A percentile compares a stretch with the other conserved stretches of the same genome.
Conservation (phyloP, 2,888 invertebrate genomes). For the Maniola hyperantus region DNA sequence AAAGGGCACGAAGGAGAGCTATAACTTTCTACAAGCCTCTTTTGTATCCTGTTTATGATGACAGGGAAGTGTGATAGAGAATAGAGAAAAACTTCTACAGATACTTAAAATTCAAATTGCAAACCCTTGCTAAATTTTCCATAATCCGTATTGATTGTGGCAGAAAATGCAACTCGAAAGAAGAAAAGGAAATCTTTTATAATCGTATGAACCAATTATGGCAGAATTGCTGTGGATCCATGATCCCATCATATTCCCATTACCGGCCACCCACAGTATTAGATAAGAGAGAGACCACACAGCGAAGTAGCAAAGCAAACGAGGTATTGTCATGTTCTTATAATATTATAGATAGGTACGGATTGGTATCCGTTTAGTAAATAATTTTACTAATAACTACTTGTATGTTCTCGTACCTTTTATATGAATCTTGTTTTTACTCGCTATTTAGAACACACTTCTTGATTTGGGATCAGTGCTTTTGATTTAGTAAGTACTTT, state of each 20-base stretch:
- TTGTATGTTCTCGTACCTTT: too few species aligned
- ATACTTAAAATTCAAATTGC: too few species aligned
- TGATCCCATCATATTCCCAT: slow-evolving; percentile 35
- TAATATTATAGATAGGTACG: slow-evolving; percentile 13
- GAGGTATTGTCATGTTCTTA: slow-evolving; percentile 5
- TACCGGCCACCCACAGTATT: slow-evolving; percentile 35
- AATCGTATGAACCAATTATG: slow-evolving; percentile 31
- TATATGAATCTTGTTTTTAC: too few species aligned
- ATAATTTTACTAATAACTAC: neutral
- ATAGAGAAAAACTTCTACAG: neutral
- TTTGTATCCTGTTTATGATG: neutral
- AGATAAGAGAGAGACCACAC: slow-evolving; percentile 24
- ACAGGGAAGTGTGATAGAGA: neutral
- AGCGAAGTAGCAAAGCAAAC: slow-evolving; percentile 20
- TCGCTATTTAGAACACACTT: too few species aligned
- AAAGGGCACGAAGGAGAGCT: neutral
- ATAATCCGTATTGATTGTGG: too few species aligned
- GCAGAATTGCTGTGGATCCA: slow-evolving; percentile 24
- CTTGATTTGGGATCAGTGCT: too few species aligned
- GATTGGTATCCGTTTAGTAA: slow-evolving; percentile 16
- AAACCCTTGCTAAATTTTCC: too few species aligned
- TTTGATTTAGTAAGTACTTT: too few species aligned
- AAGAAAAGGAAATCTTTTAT: slow-evolving; percentile 12
- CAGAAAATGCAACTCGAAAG: neutral
- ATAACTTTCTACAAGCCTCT: neutral